Evolutionary conservation across 2,113 vertebrate genomes (phyloP), one percentile per base, ranked within the genome.

Genomic region (Myotis yumanensis): DNA sequence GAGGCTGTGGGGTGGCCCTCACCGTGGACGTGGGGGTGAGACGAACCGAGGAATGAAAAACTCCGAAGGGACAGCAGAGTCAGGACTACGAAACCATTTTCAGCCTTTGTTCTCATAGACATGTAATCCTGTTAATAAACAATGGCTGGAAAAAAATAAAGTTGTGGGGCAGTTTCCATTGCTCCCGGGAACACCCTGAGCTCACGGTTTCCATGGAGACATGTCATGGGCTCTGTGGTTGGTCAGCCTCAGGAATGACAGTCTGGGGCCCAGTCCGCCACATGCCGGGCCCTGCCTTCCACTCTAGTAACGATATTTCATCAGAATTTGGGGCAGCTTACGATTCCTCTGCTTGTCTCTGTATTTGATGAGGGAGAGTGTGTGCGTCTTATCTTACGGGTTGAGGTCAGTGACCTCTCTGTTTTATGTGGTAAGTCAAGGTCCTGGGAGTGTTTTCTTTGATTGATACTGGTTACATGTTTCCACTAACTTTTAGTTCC

Each of bases 141-240:
- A 75, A 43, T 35, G 43, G 25, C 66, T 81, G 25, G 37, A 11
- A 68, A 75, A 52, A 40, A 25, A 18, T 14, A 14, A 17, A 95
- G 62, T 66, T n/a, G 15, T 2, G 12, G 72, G 12, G 25, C 46
- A 2, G 20, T 83, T 80, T 69, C 59, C 57, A 17, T 40, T 18
- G 77, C 35, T 48, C 69, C 17, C 89, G n/a, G 62, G 71, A 92
- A 85, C 25, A 86, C 4, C 82, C 0, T 91, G 75, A 66, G 43
- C 54, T 71, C 48, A 62, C 46, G 32, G 79, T 93, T 97, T 93
- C 79, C 37, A 11, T 77, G 86, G 66, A 35, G 62, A 30, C 77
- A 23, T 11, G 37, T 62, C 59, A 11, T 25, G 30, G 15, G 54
- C 35, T 76, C 23, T 80, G 18, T 52, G 4, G 11, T 8, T 62